phyloP scores from a whole-genome alignment of 2,797 vertebrate species.

The Sebastes flavidus region DNA sequence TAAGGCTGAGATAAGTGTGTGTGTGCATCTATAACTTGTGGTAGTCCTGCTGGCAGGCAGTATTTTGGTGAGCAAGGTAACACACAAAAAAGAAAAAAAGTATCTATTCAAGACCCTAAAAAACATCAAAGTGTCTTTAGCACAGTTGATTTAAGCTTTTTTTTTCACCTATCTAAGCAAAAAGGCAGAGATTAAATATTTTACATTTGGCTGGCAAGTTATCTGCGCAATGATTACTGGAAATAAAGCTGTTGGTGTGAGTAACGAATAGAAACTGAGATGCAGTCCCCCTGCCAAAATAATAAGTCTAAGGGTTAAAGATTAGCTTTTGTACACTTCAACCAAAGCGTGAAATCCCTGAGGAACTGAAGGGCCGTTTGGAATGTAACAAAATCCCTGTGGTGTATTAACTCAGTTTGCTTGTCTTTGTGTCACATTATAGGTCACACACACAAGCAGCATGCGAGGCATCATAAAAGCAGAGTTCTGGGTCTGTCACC shows the following conservation, averaged over 20 bases:
- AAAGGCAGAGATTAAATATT: neutral
- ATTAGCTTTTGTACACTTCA: constrained; percentile 26
- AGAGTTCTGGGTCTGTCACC: constrained; percentile 80
- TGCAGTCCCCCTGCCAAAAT: neutral
- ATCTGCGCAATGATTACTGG: neutral
- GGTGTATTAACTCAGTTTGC: neutral
- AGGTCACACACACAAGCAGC: constrained; percentile 64
- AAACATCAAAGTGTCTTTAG: neutral
- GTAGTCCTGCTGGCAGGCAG: neutral
- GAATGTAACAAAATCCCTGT: neutral
- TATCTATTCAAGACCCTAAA: neutral
- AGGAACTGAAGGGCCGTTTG: neutral
- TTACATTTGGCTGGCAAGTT: neutral
- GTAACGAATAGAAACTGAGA: neutral
- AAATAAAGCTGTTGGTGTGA: neutral
- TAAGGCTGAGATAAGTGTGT: neutral
- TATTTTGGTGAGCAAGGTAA: neutral
- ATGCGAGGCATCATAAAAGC: constrained; percentile 27
- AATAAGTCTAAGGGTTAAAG: neutral
- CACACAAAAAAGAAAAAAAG: neutral
- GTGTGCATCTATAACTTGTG: neutral
- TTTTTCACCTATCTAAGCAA: neutral
- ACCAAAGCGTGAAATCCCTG: constrained; percentile 2
- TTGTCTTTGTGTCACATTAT: constrained; percentile 14
- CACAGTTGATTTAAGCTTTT: neutral